A percentile compares a stretch with the other conserved stretches of the same genome.
phyloP scores from a whole-genome alignment of 2,888 invertebrate genomes.

The Patella caerulea region DNA sequence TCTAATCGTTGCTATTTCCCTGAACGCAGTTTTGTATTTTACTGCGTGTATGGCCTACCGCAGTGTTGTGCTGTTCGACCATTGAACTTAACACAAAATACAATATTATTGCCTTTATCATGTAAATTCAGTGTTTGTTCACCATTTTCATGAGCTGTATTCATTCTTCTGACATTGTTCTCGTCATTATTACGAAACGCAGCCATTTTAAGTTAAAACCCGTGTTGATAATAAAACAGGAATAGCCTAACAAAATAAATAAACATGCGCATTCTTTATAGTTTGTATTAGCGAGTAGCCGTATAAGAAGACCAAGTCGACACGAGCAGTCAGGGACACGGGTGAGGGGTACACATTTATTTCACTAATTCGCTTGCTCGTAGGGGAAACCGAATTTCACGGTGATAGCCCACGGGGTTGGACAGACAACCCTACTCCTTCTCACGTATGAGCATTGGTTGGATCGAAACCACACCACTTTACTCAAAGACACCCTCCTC shows the following conservation, averaged over 20 bases:
- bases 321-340: not conserved
- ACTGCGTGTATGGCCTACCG: not conserved
- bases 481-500: too few species aligned
- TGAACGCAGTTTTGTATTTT: slow-evolving; percentile 2
- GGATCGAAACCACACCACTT: too few species aligned
- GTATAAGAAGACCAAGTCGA: not conserved
- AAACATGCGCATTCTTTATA: not conserved
- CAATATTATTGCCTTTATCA: not conserved
- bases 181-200: slow-evolving; percentile 6
- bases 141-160: slow-evolving; percentile 8
- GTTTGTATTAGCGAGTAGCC: slow-evolving; percentile 6
- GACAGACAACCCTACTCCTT: too few species aligned
- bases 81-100: not conserved
- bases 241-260: slow-evolving; percentile 6
- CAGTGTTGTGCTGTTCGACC: not conserved
- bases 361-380: too few species aligned
- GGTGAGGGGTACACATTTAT: not conserved
- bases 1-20: not conserved
- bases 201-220: not conserved
- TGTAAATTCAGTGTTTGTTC: slow-evolving; percentile 7
- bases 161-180: not conserved
- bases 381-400: too few species aligned
- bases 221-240: not conserved
- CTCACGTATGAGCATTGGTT: too few species aligned
- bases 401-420: too few species aligned